Evolutionary conservation across 1,140 invertebrate species (phyloP).

Genomic region (Reticulitermes speratus): DNA sequence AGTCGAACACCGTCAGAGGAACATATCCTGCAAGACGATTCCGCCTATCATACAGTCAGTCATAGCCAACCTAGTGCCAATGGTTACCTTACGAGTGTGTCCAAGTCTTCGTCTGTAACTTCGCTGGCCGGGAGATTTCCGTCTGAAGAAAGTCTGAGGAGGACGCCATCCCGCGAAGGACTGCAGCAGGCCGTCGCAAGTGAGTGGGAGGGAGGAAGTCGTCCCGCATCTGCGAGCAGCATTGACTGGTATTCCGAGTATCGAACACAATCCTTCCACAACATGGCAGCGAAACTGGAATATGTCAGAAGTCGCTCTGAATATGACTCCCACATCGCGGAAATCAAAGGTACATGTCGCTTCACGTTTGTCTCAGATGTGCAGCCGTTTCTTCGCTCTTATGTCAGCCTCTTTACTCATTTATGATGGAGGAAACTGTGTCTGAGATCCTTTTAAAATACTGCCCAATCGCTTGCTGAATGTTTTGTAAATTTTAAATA

Average conservation of each 20-base stretch:
- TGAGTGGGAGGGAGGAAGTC: background rate
- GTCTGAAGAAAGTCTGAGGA: constrained; percentile 56
- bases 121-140: constrained; percentile 54
- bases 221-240: background rate
- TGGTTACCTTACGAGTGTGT: constrained; percentile 39
- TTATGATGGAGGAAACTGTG: too few species aligned
- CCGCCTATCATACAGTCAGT: constrained; percentile 54
- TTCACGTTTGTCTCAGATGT: background rate
- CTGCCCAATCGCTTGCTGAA: too few species aligned
- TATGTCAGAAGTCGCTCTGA: constrained; percentile 71
- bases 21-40: constrained; percentile 50
- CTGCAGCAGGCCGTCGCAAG: constrained; percentile 36
- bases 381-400: background rate
- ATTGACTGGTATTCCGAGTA: constrained; percentile 62
- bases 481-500: too few species aligned
- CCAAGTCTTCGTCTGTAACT: constrained; percentile 53
- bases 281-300: constrained; percentile 58
- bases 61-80: background rate
- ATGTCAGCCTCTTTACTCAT: too few species aligned
- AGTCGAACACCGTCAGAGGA: constrained; percentile 59
- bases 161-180: constrained; percentile 41
- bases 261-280: constrained; percentile 55
- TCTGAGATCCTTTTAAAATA: too few species aligned
- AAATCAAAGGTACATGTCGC: constrained; percentile 72
- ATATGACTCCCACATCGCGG: constrained; percentile 82